Base-by-base conservation (phyloP, 2,113 vertebrate genomes). In the Dicaeum eximium region DNA sequence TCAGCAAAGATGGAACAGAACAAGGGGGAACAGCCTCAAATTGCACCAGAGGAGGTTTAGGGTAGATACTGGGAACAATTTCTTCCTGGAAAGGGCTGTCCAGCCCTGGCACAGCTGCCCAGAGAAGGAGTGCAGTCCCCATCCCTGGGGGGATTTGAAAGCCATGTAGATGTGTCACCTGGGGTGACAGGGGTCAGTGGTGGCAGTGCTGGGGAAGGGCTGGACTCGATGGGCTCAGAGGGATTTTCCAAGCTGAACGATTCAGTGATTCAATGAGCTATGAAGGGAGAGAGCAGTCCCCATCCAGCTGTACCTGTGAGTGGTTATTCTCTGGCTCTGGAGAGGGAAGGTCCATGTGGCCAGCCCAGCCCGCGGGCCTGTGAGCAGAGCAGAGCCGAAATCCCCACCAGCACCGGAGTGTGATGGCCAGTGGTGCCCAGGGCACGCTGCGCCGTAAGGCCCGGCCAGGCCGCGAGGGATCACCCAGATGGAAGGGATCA, bases 331-430 rank as follows among this genome's bases (percentile, higher is more conserved):
- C 30, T 7, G 3, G 4, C 6, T 53, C 4, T 10, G 11, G 42
- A 33, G 31, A 9, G 14, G 18, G 6, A 3, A 40, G 24, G 24
- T 8, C 19, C 0, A 0, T 4, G 28, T 13, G 28, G 10, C 40
- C 22, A 3, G 3, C 16, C 30, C 35, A 8, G n/a, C 31, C 35
- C 38, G 1, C 0, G 0, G 11, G 27, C 31, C 9, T 1, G 1
- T 0, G 22, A 45, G 22, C 33, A 19, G 31, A 4, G 8, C 47
- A 19, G 30, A 27, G 74, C 35, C 0, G 1, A 28, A 42, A 15
- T 10, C 5, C 42, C 17, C 30, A 10, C 6, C 11, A 21, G 31
- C 14, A 37, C 15, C 54, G 13, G 11, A 1, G 57, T 10, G 35
- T 1, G 35, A 50, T 2, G 21, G 45, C 33, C 42, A 18, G 0